Evolutionary conservation across 2,888 invertebrate genomes (phyloP), one percentile per base, ranked within the genome.

Genomic region (Drosophila subsilvestris): DNA sequence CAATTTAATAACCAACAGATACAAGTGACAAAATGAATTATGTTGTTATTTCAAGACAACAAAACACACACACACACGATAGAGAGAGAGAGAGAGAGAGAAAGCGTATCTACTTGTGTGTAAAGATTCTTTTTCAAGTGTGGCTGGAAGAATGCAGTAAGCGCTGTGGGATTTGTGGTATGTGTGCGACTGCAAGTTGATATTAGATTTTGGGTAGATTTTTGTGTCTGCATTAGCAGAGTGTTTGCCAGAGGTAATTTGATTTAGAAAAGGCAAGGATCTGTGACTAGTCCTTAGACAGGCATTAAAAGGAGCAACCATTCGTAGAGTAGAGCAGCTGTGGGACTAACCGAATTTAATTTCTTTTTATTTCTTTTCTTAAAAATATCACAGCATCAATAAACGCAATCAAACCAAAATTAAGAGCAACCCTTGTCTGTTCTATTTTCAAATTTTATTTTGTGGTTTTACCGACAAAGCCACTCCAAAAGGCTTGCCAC

Each of bases 11-110:
- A 83, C 83, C 65, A 83, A 68, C 78, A 77, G 75, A 83, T 83
- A 83, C 86, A 86, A 83, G 83, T 88, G 83, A 83, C 83, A 88
- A 88, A 83, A 88, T 83, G 83, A 83, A 86, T 83, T 83, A 83
- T 83, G 80, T 88, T 83, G 88, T 88, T 83, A 74, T 83, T 79
- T 74, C 60, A 60, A 56, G 69, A 57, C 66, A 54, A n/a, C 58
- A 32, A 10, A 37, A 45, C 29, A 42, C 43, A 27, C 32, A 9
- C 43, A 22, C 25, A 6, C n/a, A n/a, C n/a, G n/a, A n/a, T n/a
- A n/a, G n/a, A n/a, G n/a, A n/a, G n/a, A n/a, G n/a, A n/a, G n/a
- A 3, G 2, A 37, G 14, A 7, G 2, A 6, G 37, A 37, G 37
- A 2, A 6, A 2, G 14, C 0, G 5, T 2, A 7, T 6, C 6